Evolutionary conservation across 2,888 invertebrate species (phyloP), one percentile per base, ranked within the genome.

Genomic region (Pachydiplax longipennis): DNA sequence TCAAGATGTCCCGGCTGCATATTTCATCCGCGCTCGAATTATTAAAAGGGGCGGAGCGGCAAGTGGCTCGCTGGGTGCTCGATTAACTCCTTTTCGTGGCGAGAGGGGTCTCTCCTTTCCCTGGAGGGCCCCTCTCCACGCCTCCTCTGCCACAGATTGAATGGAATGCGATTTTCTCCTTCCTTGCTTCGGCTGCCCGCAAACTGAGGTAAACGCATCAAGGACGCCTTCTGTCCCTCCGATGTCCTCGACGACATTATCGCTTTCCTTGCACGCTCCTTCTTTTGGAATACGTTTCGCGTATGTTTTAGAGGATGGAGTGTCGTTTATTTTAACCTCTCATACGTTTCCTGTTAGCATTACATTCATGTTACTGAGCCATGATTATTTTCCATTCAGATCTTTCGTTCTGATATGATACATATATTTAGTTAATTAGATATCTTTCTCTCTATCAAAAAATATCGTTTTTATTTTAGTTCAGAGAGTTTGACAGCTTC

Each of bases 1-100:
- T 61, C 87, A 61, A 87, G 87, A 87, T 87, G 87, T 87, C 87
- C 87, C 87, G 87, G 37, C 87, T 87, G 87, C 87, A 87, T 87
- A 87, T 87, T 87, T 87, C 87, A 87, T 87, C 87, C 31, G 37
- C 61, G 61, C 37, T 87, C 87, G 87, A 87, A 87, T 87, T 87
- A 87, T 87, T 87, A 87, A 87, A 87, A 87, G 87, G 53, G 18
- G 83, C n/a, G 83, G 87, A 35, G 65, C 87, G 83, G 48, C 58
- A 35, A 35, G 58, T 53, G 83, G 65, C 65, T 65, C 65, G 65
- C 65, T 65, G 65, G 65, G 73, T 73, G 22, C 87, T 58, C 87
- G 65, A 65, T 87, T 87, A 87, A 65, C 87, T 35, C 87, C 61
- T 65, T 40, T 40, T 13, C 58, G 18, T 58, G 53, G 82, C 82